Base-by-base conservation (phyloP, 2,888 invertebrate genomes). In the Drosophila dives region DNA sequence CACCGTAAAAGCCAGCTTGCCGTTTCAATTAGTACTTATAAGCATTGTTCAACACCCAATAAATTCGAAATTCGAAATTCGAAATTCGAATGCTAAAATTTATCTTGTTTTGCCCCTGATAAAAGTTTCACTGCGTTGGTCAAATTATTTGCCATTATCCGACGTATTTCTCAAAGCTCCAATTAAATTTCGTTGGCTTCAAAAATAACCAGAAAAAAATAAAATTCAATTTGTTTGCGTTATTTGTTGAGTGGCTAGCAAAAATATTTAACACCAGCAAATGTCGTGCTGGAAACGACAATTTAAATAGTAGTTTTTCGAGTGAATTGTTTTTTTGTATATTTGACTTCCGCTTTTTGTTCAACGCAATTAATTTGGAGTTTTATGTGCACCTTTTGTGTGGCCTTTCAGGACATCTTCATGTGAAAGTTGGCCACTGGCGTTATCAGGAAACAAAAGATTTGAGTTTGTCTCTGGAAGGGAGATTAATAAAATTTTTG, bases 21-120 rank as follows among this genome's bases (percentile, higher is more conserved):
- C 20, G 20, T 32, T 56, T 56, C 42, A 56, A 56, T 56, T 56
- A 42, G 56, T 42, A 20, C 40, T 32, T 40, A n/a, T 15, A 6
- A 11, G 32, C 42, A 20, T 40, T 29, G 56, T 20, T 20, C 56
- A 32, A 32, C 29, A 29, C 29, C 15, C 40, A 42, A 42, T 42
- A 42, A 23, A 23, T 23, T 23, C n/a, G n/a, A n/a, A n/a, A 42
- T 20, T 40, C 55, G 29, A 56, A 26, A 42, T 20, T 40, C 55
- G 29, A 56, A 26, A 56, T 56, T 3, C 29, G 40, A 20, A 20
- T 40, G 40, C n/a, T 20, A 20, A 56, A 32, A 40, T 15, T 15
- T 29, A 56, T n/a, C 20, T 38, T 38, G n/a, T 40, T 40, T 40
- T 40, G 56, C n/a, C 56, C 29, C 29, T 40, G 6, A 20, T 15